These are phyloP conservation scores for Verasper variegatus DNA, from an alignment of 2,113 vertebrate species.

Conservation along the genomic window DNA sequence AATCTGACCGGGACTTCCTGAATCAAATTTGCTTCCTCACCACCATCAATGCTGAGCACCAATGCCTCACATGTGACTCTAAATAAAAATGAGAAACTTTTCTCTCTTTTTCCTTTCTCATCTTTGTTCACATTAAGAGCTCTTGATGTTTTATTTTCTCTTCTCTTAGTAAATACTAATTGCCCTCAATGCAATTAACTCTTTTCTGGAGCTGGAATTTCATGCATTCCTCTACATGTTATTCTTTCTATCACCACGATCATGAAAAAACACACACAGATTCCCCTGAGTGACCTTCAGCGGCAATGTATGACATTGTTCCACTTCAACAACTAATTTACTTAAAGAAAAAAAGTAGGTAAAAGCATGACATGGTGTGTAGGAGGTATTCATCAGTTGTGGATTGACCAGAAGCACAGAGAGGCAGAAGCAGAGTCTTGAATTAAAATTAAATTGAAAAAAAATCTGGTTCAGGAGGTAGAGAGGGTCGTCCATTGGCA, in stretches of 20 bases:
- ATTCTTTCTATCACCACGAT: too few relatives aligned
- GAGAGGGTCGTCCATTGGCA: too few relatives aligned
- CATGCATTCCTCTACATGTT: background rate
- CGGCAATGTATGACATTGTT: too few relatives aligned
- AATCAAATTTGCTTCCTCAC: slow-evolving; percentile 29
- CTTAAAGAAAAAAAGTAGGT: background rate
- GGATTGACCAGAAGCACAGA: background rate
- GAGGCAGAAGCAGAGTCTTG: background rate
- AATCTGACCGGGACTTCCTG: slow-evolving; percentile 66
- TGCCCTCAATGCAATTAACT: background rate
- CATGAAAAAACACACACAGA: too few relatives aligned
- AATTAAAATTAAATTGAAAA: too few relatives aligned
- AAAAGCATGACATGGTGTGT: background rate
- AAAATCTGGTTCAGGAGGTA: too few relatives aligned
- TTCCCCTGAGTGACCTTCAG: too few relatives aligned
- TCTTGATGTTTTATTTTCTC: slow-evolving; percentile 18
- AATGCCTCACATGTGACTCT: background rate
- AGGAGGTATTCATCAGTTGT: background rate
- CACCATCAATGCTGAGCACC: background rate
- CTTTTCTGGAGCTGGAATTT: slow-evolving; percentile 2
- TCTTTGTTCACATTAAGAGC: slow-evolving; percentile 44
- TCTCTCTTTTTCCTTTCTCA: background rate
- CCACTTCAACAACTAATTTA: too few relatives aligned
- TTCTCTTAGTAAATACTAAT: slow-evolving; percentile 5
- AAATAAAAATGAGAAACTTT: slow-evolving; percentile 13